phyloP scores from a whole-genome alignment of 2,888 invertebrate genomes.

The Tanytarsus gracilentus region DNA sequence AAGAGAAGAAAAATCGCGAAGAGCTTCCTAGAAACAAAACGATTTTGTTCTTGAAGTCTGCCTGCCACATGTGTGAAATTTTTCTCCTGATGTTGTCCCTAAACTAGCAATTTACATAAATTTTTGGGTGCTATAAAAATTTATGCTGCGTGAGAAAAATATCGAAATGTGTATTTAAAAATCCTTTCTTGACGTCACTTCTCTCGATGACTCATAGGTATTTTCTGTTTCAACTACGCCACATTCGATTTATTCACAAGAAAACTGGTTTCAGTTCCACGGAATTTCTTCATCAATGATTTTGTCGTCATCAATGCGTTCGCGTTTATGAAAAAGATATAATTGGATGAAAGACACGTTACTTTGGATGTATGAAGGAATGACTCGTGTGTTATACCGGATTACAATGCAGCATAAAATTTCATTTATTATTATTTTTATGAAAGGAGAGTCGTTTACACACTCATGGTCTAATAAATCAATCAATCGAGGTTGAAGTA shows the following conservation, averaged over 20 bases:
- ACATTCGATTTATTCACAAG: neutral
- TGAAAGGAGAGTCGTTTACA: no score
- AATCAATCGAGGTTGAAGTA: no score
- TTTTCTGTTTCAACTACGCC: neutral
- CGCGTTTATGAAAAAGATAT: neutral
- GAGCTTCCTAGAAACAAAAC: neutral
- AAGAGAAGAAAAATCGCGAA: neutral
- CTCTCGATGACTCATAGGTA: constrained; percentile 18
- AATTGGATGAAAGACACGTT: constrained; percentile 10
- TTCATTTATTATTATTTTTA: no score
- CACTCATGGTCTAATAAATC: constrained; percentile 14
- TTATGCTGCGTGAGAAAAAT: neutral
- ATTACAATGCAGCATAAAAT: neutral
- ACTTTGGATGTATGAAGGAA: neutral
- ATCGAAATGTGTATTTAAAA: neutral
- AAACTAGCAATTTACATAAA: neutral
- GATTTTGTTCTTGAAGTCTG: neutral
- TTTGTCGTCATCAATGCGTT: neutral
- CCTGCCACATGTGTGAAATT: neutral
- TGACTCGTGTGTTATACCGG: neutral
- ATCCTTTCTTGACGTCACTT: constrained; percentile 4
- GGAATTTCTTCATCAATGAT: neutral
- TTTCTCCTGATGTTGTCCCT: neutral
- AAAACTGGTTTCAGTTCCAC: constrained; percentile 22
- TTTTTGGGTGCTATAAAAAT: neutral